phyloP scores from a whole-genome alignment of 1,140 invertebrate genomes.

The Ceratina australensis region DNA sequence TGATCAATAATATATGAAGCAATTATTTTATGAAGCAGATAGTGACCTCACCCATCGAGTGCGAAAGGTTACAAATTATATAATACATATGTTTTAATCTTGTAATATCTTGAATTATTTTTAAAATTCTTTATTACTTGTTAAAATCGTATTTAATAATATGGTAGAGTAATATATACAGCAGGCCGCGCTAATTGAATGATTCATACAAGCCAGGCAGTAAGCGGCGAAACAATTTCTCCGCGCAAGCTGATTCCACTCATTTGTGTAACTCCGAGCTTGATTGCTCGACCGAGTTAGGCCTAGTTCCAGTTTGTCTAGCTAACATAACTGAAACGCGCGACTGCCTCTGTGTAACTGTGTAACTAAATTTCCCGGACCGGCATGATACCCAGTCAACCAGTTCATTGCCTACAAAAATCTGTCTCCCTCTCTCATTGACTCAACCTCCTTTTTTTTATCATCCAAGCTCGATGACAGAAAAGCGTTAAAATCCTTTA shows the following conservation, averaged over 20 bases:
- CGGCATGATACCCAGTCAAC: not conserved
- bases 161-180: too few relatives aligned
- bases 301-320: conserved; percentile 3
- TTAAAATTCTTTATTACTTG: too few relatives aligned
- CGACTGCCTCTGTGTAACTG: not conserved
- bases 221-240: not conserved
- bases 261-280: not conserved
- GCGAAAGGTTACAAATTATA: too few relatives aligned
- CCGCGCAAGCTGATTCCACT: not conserved
- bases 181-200: not conserved
- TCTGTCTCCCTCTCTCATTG: too few relatives aligned
- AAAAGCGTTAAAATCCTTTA: too few relatives aligned
- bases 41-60: too few relatives aligned
- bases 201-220: not conserved
- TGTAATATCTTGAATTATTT: too few relatives aligned
- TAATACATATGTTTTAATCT: too few relatives aligned
- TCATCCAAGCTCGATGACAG: too few relatives aligned
- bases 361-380: not conserved
- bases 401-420: not conserved
- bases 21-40: too few relatives aligned
- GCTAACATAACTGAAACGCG: not conserved
- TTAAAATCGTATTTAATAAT: too few relatives aligned
- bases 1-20: too few relatives aligned
- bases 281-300: conserved; percentile 6
- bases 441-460: not conserved